Conservation (phyloP, 2,888 invertebrate species). For the Tetranychus truncatus region DNA sequence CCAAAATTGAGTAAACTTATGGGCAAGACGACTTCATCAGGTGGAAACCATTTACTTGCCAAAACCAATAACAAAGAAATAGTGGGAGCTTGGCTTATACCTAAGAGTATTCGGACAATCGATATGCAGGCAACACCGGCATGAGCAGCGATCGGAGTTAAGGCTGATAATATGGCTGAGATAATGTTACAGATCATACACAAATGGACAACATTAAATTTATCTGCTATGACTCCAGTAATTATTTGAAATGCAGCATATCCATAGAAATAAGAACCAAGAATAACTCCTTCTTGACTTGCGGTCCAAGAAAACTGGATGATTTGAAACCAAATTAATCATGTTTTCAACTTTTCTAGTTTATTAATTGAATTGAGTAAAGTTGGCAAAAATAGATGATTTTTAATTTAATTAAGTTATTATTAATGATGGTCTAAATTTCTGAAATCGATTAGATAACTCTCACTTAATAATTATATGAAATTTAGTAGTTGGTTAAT, state of each 20-base stretch:
- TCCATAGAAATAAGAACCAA: conserved; percentile 3
- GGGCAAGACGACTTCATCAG: not conserved
- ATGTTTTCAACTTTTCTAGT: not conserved
- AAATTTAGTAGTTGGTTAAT: too few relatives aligned
- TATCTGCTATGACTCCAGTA: not conserved
- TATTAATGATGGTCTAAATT: too few relatives aligned
- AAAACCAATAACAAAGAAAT: not conserved
- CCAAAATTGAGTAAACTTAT: not conserved
- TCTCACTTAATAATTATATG: too few relatives aligned
- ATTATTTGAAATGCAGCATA: conserved; percentile 6
- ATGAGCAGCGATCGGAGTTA: not conserved
- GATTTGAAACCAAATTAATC: not conserved
- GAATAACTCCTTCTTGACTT: not conserved
- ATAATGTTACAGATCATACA: not conserved
- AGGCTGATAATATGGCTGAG: not conserved
- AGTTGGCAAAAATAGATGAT: not conserved
- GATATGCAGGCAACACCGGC: not conserved
- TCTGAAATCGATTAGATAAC: too few relatives aligned
- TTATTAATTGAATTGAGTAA: not conserved
- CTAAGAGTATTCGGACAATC: not conserved
- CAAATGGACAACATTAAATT: not conserved
- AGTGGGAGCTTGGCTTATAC: not conserved
- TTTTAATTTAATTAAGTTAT: not conserved
- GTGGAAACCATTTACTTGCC: conserved; percentile 1
- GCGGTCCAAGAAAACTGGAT: not conserved